Percentiles rank a stretch among this genome's conserved stretches.
phyloP scores from a whole-genome alignment of 2,113 vertebrate genomes.

The Speoplatyrhinus poulsoni region DNA sequence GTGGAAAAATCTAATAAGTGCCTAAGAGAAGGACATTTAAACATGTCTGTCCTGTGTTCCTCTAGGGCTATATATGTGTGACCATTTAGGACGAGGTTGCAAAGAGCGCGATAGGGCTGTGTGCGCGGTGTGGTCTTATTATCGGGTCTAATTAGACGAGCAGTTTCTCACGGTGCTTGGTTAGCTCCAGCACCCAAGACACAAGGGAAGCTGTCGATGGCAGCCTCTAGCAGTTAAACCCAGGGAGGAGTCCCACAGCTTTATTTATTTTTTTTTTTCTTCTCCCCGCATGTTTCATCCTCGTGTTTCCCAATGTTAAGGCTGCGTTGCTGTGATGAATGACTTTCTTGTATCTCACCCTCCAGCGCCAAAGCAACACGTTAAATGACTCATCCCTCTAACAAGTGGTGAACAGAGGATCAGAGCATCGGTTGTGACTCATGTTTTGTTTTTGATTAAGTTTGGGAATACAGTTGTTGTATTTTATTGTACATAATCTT shows the following conservation, averaged over 20 bases:
- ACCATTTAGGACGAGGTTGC: not conserved
- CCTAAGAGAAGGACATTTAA: conserved; percentile 6
- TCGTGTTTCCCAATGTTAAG: conserved; percentile 31
- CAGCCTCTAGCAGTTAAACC: conserved; percentile 37
- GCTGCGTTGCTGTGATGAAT: conserved; percentile 36
- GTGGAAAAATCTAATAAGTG: conserved; percentile 1
- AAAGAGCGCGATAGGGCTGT: not conserved
- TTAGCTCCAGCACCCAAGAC: conserved; percentile 24
- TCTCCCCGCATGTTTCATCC: conserved; percentile 8
- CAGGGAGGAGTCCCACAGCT: conserved; percentile 13
- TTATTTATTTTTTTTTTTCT: conserved; percentile 24
- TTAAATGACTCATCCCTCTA: conserved; percentile 63
- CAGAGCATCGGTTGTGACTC: conserved; percentile 59
- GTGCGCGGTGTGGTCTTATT: not conserved
- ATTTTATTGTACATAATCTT: conserved; percentile 30
- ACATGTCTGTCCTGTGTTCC: not conserved
- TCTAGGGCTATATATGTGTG: not conserved
- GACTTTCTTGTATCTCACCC: conserved; percentile 6
- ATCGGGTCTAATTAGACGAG: conserved; percentile 12
- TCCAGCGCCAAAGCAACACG: conserved; percentile 25
- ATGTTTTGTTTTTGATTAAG: conserved; percentile 50
- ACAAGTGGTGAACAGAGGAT: conserved; percentile 43
- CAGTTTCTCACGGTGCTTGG: conserved; percentile 8
- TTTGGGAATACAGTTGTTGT: conserved; percentile 49
- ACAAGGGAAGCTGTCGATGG: conserved; percentile 47